phyloP scores from a whole-genome alignment of 64 coral and sea anemone species.

The Platygyra sinensis region DNA sequence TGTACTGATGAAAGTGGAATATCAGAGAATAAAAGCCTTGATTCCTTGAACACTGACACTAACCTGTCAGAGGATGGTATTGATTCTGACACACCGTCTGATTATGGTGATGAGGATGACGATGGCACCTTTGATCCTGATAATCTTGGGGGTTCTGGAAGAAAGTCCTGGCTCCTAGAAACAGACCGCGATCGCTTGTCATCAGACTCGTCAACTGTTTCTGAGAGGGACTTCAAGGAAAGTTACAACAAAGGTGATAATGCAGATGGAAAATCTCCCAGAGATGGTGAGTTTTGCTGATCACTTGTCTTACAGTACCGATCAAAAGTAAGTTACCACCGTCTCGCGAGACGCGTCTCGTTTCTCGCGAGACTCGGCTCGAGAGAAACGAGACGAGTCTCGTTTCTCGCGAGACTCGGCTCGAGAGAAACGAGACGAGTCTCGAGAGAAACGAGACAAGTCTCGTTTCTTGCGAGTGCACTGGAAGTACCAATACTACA shows the following conservation, averaged over 20 bases:
- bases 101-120: slow-evolving; percentile 79
- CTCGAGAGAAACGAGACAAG: too few species aligned
- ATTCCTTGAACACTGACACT: slow-evolving; percentile 47
- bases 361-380: too few species aligned
- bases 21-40: slow-evolving; percentile 68
- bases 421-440: too few species aligned
- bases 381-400: too few species aligned
- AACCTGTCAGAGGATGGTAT: slow-evolving; percentile 66
- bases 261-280: neutral
- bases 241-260: neutral
- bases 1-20: slow-evolving; percentile 68
- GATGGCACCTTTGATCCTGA: slow-evolving; percentile 43
- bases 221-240: slow-evolving; percentile 78
- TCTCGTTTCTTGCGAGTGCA: too few species aligned
- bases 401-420: too few species aligned
- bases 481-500: too few species aligned
- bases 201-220: slow-evolving; percentile 87
- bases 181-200: slow-evolving; percentile 53
- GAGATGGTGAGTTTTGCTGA: slow-evolving; percentile 1
- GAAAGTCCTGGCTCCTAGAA: slow-evolving; percentile 56
- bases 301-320: too few species aligned
- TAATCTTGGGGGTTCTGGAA: neutral
- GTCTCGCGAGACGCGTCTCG: too few species aligned
- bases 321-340: too few species aligned
- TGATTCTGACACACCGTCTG: slow-evolving; percentile 78